Conservation (phyloP, 2,888 invertebrate species). For the Volucella zonaria region DNA sequence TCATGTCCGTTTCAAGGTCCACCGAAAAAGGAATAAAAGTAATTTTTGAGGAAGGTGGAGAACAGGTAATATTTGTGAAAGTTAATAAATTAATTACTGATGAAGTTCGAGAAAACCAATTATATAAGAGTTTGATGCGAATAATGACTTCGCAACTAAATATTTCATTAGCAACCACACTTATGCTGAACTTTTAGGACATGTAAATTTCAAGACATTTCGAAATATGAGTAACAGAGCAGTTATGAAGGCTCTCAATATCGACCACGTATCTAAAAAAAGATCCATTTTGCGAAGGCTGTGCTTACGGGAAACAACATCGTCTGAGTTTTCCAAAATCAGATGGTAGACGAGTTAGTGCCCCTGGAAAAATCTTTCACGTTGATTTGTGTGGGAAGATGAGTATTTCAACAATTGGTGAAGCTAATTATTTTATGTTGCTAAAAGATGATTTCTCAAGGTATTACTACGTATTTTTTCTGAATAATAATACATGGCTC, state of each 20-base stretch:
- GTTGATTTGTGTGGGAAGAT: constrained; percentile 72
- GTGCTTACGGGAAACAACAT: constrained; percentile 20
- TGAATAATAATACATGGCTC: constrained; percentile 65
- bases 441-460: constrained; percentile 72
- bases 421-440: constrained; percentile 74
- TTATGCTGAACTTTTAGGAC: constrained; percentile 49
- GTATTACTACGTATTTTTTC: constrained; percentile 69
- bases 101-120: too few relatives aligned
- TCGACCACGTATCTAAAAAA: constrained; percentile 16
- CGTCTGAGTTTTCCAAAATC: constrained; percentile 32
- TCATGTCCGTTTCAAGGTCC: too few relatives aligned
- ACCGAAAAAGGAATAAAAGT: too few relatives aligned
- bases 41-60: too few relatives aligned
- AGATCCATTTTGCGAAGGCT: constrained; percentile 56
- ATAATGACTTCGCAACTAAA: too few relatives aligned
- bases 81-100: too few relatives aligned
- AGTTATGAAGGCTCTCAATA: constrained; percentile 35
- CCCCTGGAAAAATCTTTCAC: constrained; percentile 65
- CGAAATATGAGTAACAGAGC: not conserved
- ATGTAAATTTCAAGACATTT: constrained; percentile 58
- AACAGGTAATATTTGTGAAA: too few relatives aligned
- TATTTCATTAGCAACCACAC: too few relatives aligned
- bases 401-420: constrained; percentile 65
- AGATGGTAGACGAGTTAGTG: constrained; percentile 21
- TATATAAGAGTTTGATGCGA: too few relatives aligned